Base-by-base conservation (phyloP, 1,140 invertebrate genomes). In the Orussus abietinus region DNA sequence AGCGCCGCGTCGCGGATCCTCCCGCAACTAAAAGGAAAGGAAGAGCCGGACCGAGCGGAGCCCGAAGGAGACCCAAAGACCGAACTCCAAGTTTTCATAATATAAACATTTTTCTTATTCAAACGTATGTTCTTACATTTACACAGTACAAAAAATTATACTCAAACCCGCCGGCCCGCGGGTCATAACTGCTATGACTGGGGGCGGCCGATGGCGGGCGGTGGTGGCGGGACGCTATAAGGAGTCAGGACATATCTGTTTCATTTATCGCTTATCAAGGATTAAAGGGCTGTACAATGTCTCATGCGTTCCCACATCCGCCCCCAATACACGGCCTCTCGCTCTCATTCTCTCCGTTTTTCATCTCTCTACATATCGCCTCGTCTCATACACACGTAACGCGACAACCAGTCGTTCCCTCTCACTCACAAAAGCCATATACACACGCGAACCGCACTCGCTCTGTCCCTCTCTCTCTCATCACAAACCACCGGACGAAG, bases 121-220 rank as follows among this genome's bases (percentile, higher is more conserved):
- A 75, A 76, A 76, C 72, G 70, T 75, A 74, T 75, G 66, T 72
- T 72, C 71, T 76, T 76, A 75, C 74, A 76, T 76, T 75, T 76
- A 73, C 72, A 76, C 74, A 75, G 74, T 76, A 76, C 73, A 75
- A 75, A 76, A 76, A 76, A 74, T 75, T 76, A 72, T 75, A 72
- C 66, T 72, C 61, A 59, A 53, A 68, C 55, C 60, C 65, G 57
- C 65, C 62, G 57, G 53, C 60, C 55, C 51, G 63, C 65, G 62
- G 55, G 66, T 69, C 61, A 56, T 61, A 69, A 69, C 55, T 62
- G 58, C 59, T 63, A 53, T 63, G 64, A 66, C 56, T 65, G 53
- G 56, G 66, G 62, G 57, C 56, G 59, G 47, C 58, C 53, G 57
- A 46, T 58, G 53, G 39, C 50, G 45, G 53, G n/a, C n/a, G 51